A percentile compares a stretch with the other conserved stretches of the same genome.
Conservation (phyloP, 2,113 vertebrate genomes). For the Trogon surrucura region DNA sequence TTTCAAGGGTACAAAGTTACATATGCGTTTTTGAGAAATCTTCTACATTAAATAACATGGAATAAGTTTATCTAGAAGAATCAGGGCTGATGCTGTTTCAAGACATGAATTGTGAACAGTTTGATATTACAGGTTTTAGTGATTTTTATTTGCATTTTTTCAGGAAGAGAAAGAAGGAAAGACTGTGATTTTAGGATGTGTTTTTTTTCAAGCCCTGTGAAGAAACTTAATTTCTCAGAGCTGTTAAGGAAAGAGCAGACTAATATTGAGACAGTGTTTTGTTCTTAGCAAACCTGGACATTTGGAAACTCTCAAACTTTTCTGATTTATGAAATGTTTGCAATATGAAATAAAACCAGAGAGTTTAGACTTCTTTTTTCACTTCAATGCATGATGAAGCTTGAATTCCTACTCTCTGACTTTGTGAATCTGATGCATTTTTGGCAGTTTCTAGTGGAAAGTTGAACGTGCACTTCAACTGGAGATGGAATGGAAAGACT, state of each 20-base stretch:
- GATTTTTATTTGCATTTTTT: background rate
- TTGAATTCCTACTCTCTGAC: slow-evolving; percentile 59
- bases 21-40: background rate
- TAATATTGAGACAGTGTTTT: background rate
- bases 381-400: background rate
- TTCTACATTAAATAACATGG: background rate
- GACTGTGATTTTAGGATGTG: background rate
- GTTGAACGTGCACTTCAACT: slow-evolving; percentile 47
- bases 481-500: slow-evolving; percentile 50
- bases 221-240: background rate
- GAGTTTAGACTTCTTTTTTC: background rate
- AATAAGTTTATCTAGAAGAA: background rate
- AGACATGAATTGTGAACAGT: background rate
- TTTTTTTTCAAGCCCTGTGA: background rate
- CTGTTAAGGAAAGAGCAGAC: background rate
- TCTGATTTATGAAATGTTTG: background rate
- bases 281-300: background rate
- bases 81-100: background rate
- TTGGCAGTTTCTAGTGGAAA: slow-evolving; percentile 74
- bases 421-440: slow-evolving; percentile 49
- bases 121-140: background rate
- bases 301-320: background rate
- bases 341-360: background rate
- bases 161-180: background rate
- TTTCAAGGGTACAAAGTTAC: background rate